Evolutionary conservation across 2,888 invertebrate genomes (phyloP).

Genomic region (Panopea generosa): DNA sequence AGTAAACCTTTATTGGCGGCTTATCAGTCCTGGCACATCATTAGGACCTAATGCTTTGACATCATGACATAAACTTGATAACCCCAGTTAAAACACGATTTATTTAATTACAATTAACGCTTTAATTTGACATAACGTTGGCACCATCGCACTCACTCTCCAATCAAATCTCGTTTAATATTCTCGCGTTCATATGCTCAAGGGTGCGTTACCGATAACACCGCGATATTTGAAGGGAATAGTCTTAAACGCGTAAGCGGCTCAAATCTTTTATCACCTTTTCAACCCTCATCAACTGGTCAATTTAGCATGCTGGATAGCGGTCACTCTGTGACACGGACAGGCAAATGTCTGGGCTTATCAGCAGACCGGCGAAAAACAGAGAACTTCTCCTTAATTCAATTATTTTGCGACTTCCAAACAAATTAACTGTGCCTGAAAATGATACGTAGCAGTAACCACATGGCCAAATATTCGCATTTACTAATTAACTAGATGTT

Average conservation of each 20-base stretch:
- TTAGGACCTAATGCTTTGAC: conserved; percentile 36
- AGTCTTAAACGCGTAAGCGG: conserved; percentile 3
- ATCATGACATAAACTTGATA: conserved; percentile 48
- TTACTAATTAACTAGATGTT: conserved; percentile 15
- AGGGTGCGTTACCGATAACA: conserved; percentile 14
- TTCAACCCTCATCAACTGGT: conserved; percentile 43
- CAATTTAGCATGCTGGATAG: conserved; percentile 45
- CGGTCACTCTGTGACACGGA: conserved; percentile 12
- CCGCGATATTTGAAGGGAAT: background rate
- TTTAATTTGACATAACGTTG: conserved; percentile 48
- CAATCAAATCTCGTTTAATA: background rate
- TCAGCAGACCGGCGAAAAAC: conserved; percentile 15
- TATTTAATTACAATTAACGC: conserved; percentile 47
- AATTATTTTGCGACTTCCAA: conserved; percentile 49
- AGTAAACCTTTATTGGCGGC: background rate
- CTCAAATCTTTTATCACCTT: conserved; percentile 54
- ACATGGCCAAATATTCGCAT: conserved; percentile 35
- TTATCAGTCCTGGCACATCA: conserved; percentile 17
- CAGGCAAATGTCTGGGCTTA: conserved; percentile 10
- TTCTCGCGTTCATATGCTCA: background rate
- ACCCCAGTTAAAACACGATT: conserved; percentile 50
- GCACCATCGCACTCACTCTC: conserved; percentile 21
- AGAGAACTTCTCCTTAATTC: conserved; percentile 43
- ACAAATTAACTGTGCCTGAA: conserved; percentile 44
- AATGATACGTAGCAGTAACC: conserved; percentile 34